phyloP scores from a whole-genome alignment of 2,797 vertebrate species.

The Peromyscus aztecus region DNA sequence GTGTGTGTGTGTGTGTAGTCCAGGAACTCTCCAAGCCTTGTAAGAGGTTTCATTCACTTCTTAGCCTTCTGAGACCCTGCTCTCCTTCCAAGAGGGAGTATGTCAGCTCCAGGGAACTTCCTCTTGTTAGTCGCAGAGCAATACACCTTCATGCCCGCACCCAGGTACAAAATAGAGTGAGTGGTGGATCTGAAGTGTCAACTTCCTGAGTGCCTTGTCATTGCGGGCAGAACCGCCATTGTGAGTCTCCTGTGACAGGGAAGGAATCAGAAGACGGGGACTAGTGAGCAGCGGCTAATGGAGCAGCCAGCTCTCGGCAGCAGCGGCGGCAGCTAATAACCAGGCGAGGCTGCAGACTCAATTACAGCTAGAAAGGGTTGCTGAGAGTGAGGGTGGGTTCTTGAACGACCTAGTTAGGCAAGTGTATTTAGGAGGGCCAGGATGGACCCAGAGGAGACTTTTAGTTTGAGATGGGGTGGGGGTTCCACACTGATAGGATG shows the following conservation, averaged over 20 bases:
- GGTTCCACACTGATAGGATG: neutral
- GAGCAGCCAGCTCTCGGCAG: slow-evolving; percentile 63
- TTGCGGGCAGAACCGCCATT: neutral
- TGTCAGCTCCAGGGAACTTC: neutral
- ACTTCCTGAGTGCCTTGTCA: neutral
- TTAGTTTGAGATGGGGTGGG: neutral
- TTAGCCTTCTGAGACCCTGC: neutral
- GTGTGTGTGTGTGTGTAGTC: too few species aligned
- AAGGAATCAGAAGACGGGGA: neutral
- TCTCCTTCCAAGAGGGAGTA: neutral
- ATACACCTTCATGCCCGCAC: neutral
- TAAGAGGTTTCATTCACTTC: neutral
- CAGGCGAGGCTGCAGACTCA: slow-evolving; percentile 33
- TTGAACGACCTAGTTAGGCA: neutral
- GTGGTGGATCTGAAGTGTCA: neutral
- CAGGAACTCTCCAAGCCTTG: neutral
- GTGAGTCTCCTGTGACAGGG: neutral
- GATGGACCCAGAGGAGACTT: neutral
- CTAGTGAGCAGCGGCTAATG: slow-evolving; percentile 32
- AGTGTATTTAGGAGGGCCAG: neutral
- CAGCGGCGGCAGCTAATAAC: neutral
- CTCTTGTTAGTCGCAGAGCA: neutral
- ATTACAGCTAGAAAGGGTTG: slow-evolving; percentile 21
- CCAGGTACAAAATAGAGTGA: neutral
- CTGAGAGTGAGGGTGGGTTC: neutral